A percentile compares a stretch with the other conserved stretches of the same genome.
These are phyloP conservation scores for Helicorthomorpha holstii DNA, from an alignment of 1,140 invertebrate genomes.

Conservation along the genomic window DNA sequence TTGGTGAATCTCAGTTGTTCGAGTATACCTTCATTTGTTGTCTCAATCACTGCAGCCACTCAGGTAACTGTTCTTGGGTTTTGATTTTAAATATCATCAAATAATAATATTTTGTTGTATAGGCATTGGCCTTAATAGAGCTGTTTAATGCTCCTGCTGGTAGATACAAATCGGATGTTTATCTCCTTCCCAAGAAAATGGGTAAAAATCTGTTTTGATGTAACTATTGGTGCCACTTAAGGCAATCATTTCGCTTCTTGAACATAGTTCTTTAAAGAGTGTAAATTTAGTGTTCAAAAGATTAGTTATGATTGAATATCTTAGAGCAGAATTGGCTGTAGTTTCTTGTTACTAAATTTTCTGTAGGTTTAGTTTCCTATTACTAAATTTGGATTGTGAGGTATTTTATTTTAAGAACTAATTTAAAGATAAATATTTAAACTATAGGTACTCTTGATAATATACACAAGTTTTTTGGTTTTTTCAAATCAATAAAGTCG, in stretches of 20 bases:
- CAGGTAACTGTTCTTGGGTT: conserved; percentile 34
- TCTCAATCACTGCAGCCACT: conserved; percentile 84
- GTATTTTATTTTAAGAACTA: too few species aligned
- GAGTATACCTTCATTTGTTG: conserved; percentile 91
- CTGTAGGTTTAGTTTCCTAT: too few species aligned
- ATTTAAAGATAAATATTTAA: too few species aligned
- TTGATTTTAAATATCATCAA: neutral
- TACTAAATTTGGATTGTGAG: too few species aligned
- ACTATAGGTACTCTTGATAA: too few species aligned
- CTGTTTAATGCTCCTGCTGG: conserved; percentile 86
- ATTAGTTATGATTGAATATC: too few species aligned
- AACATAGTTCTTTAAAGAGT: too few species aligned
- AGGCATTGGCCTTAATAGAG: conserved; percentile 85
- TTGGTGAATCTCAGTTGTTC: conserved; percentile 93
- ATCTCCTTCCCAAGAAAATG: conserved; percentile 96
- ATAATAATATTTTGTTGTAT: conserved; percentile 13
- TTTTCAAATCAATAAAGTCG: neutral
- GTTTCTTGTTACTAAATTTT: too few species aligned
- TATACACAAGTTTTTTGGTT: too few species aligned
- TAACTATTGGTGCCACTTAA: neutral
- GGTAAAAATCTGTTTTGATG: conserved; percentile 30
- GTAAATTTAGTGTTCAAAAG: too few species aligned
- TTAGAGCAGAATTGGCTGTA: too few species aligned
- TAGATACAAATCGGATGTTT: conserved; percentile 92
- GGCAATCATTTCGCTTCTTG: neutral